phyloP scores from a whole-genome alignment of 2,888 invertebrate species.

The Prosopocoilus inquinatus region DNA sequence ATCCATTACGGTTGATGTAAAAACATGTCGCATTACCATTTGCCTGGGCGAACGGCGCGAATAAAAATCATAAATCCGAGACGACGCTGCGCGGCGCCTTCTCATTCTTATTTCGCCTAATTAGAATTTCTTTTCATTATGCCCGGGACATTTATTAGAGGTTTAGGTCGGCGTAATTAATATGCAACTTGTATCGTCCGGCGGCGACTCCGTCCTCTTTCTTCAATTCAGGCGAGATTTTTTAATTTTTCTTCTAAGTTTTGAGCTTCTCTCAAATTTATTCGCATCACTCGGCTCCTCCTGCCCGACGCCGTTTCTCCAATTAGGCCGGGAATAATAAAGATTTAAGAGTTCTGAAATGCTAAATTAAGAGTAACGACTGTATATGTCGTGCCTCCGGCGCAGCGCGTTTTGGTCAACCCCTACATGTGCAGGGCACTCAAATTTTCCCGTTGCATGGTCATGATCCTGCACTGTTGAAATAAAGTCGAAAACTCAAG shows the following conservation, averaged over 20 bases:
- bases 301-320: neutral
- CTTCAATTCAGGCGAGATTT: neutral
- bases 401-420: no score
- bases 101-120: slow-evolving; percentile 30
- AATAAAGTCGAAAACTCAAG: no score
- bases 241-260: neutral
- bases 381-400: no score
- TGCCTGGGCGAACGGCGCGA: slow-evolving; percentile 24
- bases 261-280: slow-evolving; percentile 1
- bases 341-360: neutral
- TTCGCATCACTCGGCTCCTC: neutral
- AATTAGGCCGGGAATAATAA: neutral
- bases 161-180: slow-evolving; percentile 36
- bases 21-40: slow-evolving; percentile 36
- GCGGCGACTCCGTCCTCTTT: neutral
- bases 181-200: slow-evolving; percentile 22
- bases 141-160: slow-evolving; percentile 37
- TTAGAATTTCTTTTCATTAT: slow-evolving; percentile 40
- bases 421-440: no score
- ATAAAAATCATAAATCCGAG: slow-evolving; percentile 35
- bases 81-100: slow-evolving; percentile 25
- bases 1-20: slow-evolving; percentile 36
- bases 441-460: no score
- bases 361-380: no score
- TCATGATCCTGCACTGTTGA: no score